These are phyloP conservation scores for Charaxes varanes DNA, from an alignment of 1,140 invertebrate genomes.

Conservation along the genomic window DNA sequence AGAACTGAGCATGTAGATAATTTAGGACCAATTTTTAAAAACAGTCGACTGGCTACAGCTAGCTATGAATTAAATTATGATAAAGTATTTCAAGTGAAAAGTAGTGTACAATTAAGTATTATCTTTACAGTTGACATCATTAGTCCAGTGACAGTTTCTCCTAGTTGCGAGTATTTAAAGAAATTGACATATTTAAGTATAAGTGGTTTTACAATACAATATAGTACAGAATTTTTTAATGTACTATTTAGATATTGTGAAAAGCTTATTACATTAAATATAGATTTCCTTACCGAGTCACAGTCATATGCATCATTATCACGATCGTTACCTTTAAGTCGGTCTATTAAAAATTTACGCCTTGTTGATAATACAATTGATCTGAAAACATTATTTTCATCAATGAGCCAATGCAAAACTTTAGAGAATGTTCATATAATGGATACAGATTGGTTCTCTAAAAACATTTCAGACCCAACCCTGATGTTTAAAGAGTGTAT, in stretches of 20 bases:
- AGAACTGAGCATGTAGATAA: not conserved
- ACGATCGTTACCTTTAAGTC: conserved; percentile 21
- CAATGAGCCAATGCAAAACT: conserved; percentile 34
- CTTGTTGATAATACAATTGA: conserved; percentile 22
- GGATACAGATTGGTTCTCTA: conserved; percentile 19
- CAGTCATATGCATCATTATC: conserved; percentile 23
- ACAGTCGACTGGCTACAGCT: conserved; percentile 23
- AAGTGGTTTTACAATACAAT: conserved; percentile 28
- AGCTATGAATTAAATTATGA: conserved; percentile 33
- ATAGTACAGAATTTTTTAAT: conserved; percentile 40
- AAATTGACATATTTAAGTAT: conserved; percentile 47
- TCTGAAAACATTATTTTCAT: conserved; percentile 32
- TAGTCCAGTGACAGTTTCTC: conserved; percentile 23
- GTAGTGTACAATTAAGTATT: conserved; percentile 30
- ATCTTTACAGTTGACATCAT: conserved; percentile 19
- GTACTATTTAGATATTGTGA: conserved; percentile 37
- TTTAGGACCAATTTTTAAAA: conserved; percentile 24
- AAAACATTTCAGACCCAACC: conserved; percentile 23
- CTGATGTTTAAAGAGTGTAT: conserved; percentile 34
- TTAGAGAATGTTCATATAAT: conserved; percentile 48
- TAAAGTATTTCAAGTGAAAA: conserved; percentile 25
- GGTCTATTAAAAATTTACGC: conserved; percentile 1
- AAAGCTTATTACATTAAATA: conserved; percentile 38
- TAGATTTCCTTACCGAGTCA: conserved; percentile 20
- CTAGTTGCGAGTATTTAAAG: conserved; percentile 28